A percentile compares a stretch with the other conserved stretches of the same genome.
These are phyloP conservation scores for Lucilia sericata DNA, from an alignment of 1,140 invertebrate genomes.

Conservation along the genomic window DNA sequence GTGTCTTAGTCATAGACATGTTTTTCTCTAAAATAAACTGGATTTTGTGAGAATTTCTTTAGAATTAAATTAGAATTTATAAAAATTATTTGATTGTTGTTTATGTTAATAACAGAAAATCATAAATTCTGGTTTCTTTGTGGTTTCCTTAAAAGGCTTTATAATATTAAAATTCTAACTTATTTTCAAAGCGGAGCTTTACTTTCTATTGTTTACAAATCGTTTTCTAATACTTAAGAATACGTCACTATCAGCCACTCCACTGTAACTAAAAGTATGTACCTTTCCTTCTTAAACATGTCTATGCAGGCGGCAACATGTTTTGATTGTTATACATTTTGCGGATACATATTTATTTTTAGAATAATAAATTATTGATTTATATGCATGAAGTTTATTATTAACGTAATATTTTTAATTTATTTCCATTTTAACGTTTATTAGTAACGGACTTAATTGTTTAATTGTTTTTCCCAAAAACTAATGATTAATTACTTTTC, in stretches of 20 bases:
- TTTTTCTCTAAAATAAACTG: no score
- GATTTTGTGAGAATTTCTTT: not conserved
- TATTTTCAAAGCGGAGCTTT: not conserved
- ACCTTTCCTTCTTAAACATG: no score
- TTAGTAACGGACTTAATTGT: not conserved
- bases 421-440: not conserved
- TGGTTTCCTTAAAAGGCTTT: not conserved
- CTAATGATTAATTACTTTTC: not conserved
- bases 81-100: no score
- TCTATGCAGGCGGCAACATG: no score
- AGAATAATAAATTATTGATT: slow-evolving; percentile 8
- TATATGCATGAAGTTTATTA: not conserved
- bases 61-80: not conserved
- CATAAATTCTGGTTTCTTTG: no score
- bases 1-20: not conserved
- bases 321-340: not conserved
- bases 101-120: no score
- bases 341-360: not conserved
- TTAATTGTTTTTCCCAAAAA: not conserved
- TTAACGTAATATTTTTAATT: not conserved
- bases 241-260: not conserved
- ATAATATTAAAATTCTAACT: not conserved
- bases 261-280: no score
- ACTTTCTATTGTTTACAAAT: slow-evolving; percentile 2
- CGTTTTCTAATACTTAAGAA: not conserved